Evolutionary conservation across 2,113 vertebrate species (phyloP).

Genomic region (Paracanthobrama guichenoti): DNA sequence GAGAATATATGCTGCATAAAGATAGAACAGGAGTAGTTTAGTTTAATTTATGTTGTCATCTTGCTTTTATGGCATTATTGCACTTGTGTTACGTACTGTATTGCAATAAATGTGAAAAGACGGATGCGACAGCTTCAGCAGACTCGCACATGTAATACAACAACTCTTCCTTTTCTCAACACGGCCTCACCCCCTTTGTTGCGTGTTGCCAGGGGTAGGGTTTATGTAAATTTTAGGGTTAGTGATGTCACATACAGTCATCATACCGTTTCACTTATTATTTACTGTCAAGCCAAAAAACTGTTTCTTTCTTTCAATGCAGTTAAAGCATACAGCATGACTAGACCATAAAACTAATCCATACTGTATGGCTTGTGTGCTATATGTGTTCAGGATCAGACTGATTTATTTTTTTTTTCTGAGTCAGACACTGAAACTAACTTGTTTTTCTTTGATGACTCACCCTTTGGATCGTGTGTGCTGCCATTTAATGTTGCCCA

Average conservation of each 20-base stretch:
- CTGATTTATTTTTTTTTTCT: background rate
- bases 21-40: too few relatives aligned
- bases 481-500: constrained; percentile 19
- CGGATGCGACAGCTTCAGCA: too few relatives aligned
- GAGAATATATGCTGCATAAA: too few relatives aligned
- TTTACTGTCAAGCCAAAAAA: background rate
- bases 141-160: too few relatives aligned
- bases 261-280: background rate
- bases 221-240: too few relatives aligned
- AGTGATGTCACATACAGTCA: background rate
- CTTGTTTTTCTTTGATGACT: background rate
- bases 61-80: too few relatives aligned
- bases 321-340: background rate
- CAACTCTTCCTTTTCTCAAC: too few relatives aligned
- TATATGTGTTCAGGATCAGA: background rate
- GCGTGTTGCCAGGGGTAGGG: too few relatives aligned
- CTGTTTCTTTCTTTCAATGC: background rate
- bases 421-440: background rate
- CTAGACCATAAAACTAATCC: background rate
- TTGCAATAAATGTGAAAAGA: too few relatives aligned
- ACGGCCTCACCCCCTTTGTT: too few relatives aligned
- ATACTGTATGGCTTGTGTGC: background rate
- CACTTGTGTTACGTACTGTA: too few relatives aligned
- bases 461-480: background rate
- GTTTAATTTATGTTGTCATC: too few relatives aligned